phyloP scores from a whole-genome alignment of 2,113 vertebrate species.

The Gnathonemus echidnorhynchus region DNA sequence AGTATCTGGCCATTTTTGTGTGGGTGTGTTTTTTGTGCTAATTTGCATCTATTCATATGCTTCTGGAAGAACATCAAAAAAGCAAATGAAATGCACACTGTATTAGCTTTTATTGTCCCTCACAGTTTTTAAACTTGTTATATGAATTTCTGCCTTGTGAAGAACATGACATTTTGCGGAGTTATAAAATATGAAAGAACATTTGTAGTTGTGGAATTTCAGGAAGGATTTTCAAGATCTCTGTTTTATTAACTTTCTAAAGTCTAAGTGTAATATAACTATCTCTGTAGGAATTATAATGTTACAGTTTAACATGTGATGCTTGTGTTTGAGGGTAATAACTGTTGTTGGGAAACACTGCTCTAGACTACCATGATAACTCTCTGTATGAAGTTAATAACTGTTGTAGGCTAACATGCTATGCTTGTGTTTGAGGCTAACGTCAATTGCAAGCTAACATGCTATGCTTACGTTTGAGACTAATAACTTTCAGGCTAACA shows the following conservation, averaged over 20 bases:
- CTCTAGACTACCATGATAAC: not conserved
- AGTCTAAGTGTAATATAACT: not conserved
- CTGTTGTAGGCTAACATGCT: not conserved
- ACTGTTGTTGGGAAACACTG: too few relatives aligned
- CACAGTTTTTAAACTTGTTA: not conserved
- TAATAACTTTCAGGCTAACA: not conserved
- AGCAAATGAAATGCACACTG: not conserved
- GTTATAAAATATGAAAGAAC: not conserved
- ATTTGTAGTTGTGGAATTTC: not conserved
- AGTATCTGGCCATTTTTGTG: not conserved
- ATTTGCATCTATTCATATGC: not conserved
- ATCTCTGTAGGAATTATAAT: not conserved
- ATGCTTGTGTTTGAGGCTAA: not conserved
- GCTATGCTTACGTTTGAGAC: not conserved
- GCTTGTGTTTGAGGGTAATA: not conserved
- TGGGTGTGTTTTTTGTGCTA: not conserved
- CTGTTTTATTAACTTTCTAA: not conserved
- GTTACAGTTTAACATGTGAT: not conserved
- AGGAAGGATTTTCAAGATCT: not conserved
- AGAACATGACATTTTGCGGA: not conserved
- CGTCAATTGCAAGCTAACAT: not conserved
- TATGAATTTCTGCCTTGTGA: not conserved
- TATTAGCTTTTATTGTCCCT: not conserved
- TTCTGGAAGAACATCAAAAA: not conserved
- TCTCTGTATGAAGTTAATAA: not conserved